Conservation (phyloP, 2,113 vertebrate genomes). For the Garra rufa region DNA sequence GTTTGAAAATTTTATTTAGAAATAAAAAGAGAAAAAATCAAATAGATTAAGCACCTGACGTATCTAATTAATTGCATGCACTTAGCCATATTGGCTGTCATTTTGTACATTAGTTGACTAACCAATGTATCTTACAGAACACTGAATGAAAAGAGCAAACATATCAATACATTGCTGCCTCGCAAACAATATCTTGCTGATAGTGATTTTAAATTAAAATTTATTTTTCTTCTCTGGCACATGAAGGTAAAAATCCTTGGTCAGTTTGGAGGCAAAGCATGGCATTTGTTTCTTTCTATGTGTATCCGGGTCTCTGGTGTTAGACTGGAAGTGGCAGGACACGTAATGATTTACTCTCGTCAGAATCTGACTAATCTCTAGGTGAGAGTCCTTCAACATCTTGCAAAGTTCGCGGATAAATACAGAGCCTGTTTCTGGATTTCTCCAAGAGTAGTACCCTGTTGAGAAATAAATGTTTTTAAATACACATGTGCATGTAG, state of each 20-base stretch:
- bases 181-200: background rate
- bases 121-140: too few species aligned
- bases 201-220: background rate
- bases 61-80: background rate
- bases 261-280: conserved; percentile 30
- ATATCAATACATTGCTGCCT: background rate
- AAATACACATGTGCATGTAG: background rate
- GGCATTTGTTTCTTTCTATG: conserved; percentile 22
- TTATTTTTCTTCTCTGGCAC: background rate
- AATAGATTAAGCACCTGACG: background rate
- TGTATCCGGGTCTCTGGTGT: background rate
- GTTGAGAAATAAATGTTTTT: background rate
- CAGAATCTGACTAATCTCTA: conserved; percentile 37
- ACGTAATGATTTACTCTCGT: conserved; percentile 15
- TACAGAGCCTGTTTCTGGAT: conserved; percentile 19
- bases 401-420: conserved; percentile 23
- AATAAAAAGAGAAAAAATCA: background rate
- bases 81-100: background rate
- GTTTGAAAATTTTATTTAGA: background rate
- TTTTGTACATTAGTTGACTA: background rate
- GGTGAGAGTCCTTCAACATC: background rate
- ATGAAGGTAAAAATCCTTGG: conserved; percentile 15
- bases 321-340: conserved; percentile 11
- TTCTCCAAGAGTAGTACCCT: conserved; percentile 33
- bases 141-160: background rate